Percentiles rank a stretch among this genome's conserved stretches.
These are phyloP conservation scores for Argya squamiceps DNA, from an alignment of 2,797 vertebrate species.

Conservation along the genomic window DNA sequence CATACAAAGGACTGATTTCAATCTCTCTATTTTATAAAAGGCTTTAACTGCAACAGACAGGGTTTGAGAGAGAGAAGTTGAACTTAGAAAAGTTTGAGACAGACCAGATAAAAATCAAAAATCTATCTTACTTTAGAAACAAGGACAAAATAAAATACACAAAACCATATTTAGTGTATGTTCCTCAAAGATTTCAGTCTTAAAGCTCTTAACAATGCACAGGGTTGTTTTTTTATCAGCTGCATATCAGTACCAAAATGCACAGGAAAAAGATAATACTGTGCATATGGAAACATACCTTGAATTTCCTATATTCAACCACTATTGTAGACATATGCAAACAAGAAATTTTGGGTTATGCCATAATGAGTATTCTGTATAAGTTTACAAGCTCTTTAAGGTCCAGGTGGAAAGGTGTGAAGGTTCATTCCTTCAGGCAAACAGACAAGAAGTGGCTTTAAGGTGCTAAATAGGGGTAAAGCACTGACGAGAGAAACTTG, in stretches of 20 bases:
- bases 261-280: background rate
- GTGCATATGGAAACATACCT: background rate
- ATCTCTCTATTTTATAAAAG: conserved; percentile 86
- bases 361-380: background rate
- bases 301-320: background rate
- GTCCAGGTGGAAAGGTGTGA: background rate
- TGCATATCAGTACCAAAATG: conserved; percentile 16
- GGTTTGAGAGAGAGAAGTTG: conserved; percentile 78
- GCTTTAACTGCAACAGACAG: conserved; percentile 83
- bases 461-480: background rate
- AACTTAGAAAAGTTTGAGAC: conserved; percentile 80
- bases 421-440: background rate
- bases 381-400: conserved; percentile 16
- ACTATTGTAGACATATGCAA: background rate
- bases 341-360: background rate
- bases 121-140: conserved; percentile 64
- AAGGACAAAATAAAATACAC: conserved; percentile 63
- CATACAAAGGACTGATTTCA: conserved; percentile 88
- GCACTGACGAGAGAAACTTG: background rate
- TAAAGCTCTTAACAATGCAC: conserved; percentile 29
- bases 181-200: conserved; percentile 47
- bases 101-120: conserved; percentile 80
- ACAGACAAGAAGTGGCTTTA: background rate
- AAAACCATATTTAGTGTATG: conserved; percentile 68
- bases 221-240: background rate